These are phyloP conservation scores for Heterotilapia buettikoferi DNA, from an alignment of 2,113 vertebrate genomes.

Conservation along the genomic window DNA sequence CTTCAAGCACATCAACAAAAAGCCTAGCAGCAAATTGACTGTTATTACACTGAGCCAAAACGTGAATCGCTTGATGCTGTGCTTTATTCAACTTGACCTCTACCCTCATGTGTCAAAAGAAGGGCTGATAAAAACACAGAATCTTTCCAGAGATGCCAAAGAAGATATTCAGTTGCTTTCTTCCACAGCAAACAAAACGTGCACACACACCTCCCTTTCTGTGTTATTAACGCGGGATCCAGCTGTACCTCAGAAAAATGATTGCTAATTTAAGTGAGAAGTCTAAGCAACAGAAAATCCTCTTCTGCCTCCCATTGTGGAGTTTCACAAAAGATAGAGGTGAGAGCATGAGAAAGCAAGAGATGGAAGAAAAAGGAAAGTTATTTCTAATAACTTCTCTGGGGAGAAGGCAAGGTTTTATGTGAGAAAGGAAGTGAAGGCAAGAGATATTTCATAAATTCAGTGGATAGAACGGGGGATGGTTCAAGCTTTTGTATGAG, in stretches of 20 bases:
- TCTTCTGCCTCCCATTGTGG: not conserved
- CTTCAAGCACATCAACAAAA: not conserved
- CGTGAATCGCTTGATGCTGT: rapidly evolving
- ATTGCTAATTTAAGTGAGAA: not conserved
- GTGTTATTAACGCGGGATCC: not conserved
- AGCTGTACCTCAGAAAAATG: not conserved
- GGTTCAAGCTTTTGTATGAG: not conserved
- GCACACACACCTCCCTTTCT: not conserved
- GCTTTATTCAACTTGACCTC: not conserved
- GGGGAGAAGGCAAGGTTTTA: not conserved
- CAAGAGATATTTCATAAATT: not conserved
- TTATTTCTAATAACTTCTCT: constrained; percentile 4
- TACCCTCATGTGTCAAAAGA: not conserved
- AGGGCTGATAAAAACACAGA: not conserved
- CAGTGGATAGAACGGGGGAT: not conserved
- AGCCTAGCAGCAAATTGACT: not conserved
- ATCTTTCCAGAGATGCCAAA: not conserved
- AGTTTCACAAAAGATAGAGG: not conserved
- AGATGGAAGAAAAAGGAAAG: not conserved
- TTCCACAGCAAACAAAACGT: not conserved
- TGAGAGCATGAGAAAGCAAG: not conserved
- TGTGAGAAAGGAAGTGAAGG: not conserved
- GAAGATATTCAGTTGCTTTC: not conserved
- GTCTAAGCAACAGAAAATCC: not conserved
- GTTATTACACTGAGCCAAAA: not conserved